phyloP scores from a whole-genome alignment of 2,888 invertebrate genomes.

The Germaria angustata region DNA sequence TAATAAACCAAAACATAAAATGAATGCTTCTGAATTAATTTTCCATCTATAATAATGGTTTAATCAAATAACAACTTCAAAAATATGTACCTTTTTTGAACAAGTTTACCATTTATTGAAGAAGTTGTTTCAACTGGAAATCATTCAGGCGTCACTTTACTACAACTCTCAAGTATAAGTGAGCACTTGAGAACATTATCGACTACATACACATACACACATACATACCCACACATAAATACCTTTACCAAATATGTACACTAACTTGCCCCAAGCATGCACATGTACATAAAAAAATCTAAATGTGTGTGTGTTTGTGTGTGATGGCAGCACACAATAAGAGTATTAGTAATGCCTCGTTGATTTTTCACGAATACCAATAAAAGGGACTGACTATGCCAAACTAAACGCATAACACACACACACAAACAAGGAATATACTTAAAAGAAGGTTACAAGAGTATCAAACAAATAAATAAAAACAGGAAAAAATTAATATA shows the following conservation, averaged over 20 bases:
- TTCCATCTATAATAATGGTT: conserved; percentile 39
- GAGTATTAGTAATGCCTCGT: conserved; percentile 59
- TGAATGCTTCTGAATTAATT: conserved; percentile 38
- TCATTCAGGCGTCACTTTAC: conserved; percentile 52
- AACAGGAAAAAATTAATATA: neutral
- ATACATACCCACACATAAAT: neutral
- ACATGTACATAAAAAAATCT: neutral
- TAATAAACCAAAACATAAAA: conserved; percentile 45
- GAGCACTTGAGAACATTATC: conserved; percentile 57
- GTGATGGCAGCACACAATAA: conserved; percentile 52
- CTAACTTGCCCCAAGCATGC: neutral
- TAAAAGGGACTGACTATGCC: conserved; percentile 47
- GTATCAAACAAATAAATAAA: conserved; percentile 10
- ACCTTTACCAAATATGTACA: neutral
- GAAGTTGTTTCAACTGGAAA: conserved; percentile 48
- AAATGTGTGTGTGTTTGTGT: neutral
- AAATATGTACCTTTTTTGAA: conserved; percentile 58
- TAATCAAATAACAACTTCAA: conserved; percentile 56
- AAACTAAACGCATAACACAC: conserved; percentile 26
- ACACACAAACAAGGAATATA: neutral
- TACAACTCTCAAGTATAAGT: conserved; percentile 47
- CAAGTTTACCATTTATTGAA: conserved; percentile 51
- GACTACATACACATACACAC: conserved; percentile 1
- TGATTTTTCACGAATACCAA: conserved; percentile 56
- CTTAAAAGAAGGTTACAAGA: conserved; percentile 28